Evolutionary conservation across 1,140 invertebrate genomes (phyloP).

Genomic region (Mactra quadrangularis): DNA sequence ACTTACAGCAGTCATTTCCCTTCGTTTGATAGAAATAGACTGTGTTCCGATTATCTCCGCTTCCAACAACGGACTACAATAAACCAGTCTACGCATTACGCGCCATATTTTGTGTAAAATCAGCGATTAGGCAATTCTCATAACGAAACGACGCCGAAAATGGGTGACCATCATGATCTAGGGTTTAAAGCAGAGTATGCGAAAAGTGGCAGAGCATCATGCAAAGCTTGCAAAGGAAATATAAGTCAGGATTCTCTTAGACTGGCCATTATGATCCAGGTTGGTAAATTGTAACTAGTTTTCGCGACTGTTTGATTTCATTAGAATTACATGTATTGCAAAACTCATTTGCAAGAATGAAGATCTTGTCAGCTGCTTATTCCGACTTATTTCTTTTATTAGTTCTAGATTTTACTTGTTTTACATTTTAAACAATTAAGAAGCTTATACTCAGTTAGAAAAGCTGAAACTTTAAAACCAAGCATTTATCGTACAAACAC

Average conservation of each 20-base stretch:
- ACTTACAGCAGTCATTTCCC: too few relatives aligned
- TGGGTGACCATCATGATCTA: constrained; percentile 85
- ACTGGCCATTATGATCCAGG: constrained; percentile 94
- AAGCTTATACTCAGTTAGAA: too few relatives aligned
- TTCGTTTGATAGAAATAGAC: too few relatives aligned
- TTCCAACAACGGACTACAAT: background rate
- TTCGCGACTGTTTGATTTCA: background rate
- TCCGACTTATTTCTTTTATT: too few relatives aligned
- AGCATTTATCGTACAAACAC: too few relatives aligned
- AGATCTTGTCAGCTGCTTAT: too few relatives aligned
- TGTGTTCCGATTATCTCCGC: too few relatives aligned
- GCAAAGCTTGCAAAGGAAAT: constrained; percentile 91
- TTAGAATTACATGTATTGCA: too few relatives aligned
- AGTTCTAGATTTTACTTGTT: too few relatives aligned
- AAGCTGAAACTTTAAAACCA: too few relatives aligned
- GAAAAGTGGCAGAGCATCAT: constrained; percentile 92
- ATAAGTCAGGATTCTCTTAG: constrained; percentile 91
- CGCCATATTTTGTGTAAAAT: constrained; percentile 17
- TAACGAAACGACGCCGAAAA: constrained; percentile 24
- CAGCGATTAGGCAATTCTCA: constrained; percentile 27
- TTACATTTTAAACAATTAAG: too few relatives aligned
- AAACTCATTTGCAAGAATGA: too few relatives aligned
- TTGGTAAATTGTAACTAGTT: constrained; percentile 81
- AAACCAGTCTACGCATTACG: constrained; percentile 19
- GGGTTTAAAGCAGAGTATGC: constrained; percentile 96